Base-by-base conservation (phyloP, 2,888 invertebrate species). In the Dicranocentrus wangi region DNA sequence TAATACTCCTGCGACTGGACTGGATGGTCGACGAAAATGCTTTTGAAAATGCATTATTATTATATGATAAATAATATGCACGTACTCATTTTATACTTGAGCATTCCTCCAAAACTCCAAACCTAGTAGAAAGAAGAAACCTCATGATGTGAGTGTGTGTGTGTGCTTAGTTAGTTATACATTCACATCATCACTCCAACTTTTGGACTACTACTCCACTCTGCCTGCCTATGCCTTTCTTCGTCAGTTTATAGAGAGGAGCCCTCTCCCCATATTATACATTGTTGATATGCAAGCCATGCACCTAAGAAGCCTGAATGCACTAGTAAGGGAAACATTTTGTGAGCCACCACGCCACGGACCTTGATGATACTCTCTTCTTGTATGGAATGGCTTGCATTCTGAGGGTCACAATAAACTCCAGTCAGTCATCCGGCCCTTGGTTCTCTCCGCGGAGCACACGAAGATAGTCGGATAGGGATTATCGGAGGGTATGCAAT, bases 341-440 rank as follows among this genome's bases (percentile, higher is more conserved):
- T n/a, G n/a, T n/a, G n/a, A n/a, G n/a, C n/a, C n/a, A n/a, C n/a
- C n/a, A n/a, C n/a, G n/a, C n/a, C n/a, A n/a, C 21, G 70, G 23
- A 60, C 71, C 43, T 42, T 60, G 39, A 5, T 39, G 39, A 5
- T 39, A 53, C 60, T 43, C 43, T 39, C 53, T 21, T 69, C 32
- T 5, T 51, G 5, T 51, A 51, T 51, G n/a, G 5, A 8, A 43
- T 25, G 7, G 65, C 65, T 25, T 66, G 27, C 47, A 51, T 21
- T 68, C 27, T 66, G 72, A 80, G 72, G 80, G 79, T 72, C 80
- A 80, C 61, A 80, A 47, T 72, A 23, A 66, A 77, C 73, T 75
- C 65, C 75, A 75, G 81, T 58, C 75, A 75, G 81, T 81, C 81
- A 81, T 81, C 75, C 81, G 81, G 75, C 73, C 81, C 76, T 81